Conservation (phyloP, 2,113 vertebrate species). For the Oxygymnocypris stewartii region DNA sequence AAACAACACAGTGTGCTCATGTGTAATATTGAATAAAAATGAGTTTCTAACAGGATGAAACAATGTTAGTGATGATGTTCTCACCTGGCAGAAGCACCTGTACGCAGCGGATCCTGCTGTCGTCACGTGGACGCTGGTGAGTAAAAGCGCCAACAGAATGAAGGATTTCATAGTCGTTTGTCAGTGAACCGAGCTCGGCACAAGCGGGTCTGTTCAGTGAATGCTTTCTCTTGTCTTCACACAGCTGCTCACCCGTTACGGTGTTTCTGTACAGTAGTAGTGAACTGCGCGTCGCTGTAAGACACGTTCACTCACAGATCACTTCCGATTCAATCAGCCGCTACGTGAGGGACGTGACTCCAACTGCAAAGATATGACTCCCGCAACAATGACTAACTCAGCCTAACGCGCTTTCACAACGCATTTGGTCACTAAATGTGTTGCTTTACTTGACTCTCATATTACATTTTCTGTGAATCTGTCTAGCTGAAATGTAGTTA, state of each 20-base stretch:
- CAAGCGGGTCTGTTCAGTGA: background rate
- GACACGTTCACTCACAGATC: constrained; percentile 7
- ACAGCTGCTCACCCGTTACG: background rate
- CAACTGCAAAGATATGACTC: background rate
- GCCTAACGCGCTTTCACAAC: background rate
- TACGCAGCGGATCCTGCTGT: constrained; percentile 61
- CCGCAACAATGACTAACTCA: background rate
- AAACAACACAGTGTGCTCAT: background rate
- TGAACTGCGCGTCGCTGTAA: constrained; percentile 16
- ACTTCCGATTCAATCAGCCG: constrained; percentile 63
- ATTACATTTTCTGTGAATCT: background rate
- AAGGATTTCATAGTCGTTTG: constrained; percentile 30
- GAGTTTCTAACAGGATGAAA: background rate
- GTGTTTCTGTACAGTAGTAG: background rate
- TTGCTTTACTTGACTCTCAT: background rate
- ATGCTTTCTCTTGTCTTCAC: background rate
- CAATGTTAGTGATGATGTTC: constrained; percentile 19
- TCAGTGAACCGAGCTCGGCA: background rate
- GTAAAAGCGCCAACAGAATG: background rate
- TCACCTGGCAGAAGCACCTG: constrained; percentile 86
- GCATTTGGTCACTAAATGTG: background rate
- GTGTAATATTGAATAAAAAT: background rate
- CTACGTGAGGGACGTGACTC: constrained; percentile 70
- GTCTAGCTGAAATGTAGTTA: background rate
- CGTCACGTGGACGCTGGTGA: constrained; percentile 45